Evolutionary conservation across 2,888 invertebrate genomes (phyloP).

Genomic region (Trachelus troglodyta): DNA sequence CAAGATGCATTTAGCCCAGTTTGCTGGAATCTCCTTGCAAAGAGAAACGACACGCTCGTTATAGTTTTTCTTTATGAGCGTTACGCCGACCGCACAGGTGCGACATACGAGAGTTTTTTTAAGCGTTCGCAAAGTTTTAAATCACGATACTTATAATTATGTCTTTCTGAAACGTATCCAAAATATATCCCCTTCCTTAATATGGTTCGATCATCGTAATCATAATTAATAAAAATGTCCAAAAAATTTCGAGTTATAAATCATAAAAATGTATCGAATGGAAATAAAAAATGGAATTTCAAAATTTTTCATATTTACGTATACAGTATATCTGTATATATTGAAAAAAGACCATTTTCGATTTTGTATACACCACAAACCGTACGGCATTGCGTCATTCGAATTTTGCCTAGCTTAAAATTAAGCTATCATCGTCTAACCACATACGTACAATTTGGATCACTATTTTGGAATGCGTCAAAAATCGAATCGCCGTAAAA

Average conservation of each 20-base stretch:
- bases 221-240: neutral
- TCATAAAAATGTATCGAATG: no score
- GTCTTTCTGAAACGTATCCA: neutral
- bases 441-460: no score
- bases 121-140: neutral
- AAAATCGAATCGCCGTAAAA: no score
- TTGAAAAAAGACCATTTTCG: no score
- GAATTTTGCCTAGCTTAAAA: no score
- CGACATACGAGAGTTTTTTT: neutral
- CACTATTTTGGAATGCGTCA: no score
- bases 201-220: neutral
- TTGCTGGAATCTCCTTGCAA: neutral
- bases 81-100: neutral
- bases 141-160: neutral
- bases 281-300: no score
- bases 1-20: slow-evolving; percentile 57
- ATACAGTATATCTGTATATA: no score
- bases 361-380: no score
- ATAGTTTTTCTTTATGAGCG: neutral
- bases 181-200: neutral
- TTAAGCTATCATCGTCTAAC: no score
- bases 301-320: no score
- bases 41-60: neutral
- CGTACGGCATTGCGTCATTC: no score
- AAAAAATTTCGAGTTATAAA: neutral